Percentiles rank a stretch among this genome's conserved stretches.
phyloP scores from a whole-genome alignment of 37 sponge, comb jelly and placozoan genomes.

The Corticium candelabrum region DNA sequence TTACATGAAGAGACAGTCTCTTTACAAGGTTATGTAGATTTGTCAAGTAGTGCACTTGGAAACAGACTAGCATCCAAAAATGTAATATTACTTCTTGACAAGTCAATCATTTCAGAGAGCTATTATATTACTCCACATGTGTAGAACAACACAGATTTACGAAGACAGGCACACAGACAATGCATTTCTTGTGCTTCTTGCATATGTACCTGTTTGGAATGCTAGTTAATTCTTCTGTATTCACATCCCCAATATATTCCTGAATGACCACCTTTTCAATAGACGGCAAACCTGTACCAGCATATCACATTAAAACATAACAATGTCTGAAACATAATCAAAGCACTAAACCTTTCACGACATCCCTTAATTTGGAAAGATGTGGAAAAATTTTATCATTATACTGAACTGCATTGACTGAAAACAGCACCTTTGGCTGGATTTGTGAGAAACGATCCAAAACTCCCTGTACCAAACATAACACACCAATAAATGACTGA shows the following conservation, averaged over 20 bases:
- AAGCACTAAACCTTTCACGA: conserved; percentile 59
- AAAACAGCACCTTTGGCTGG: conserved; percentile 91
- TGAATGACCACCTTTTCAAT: not conserved
- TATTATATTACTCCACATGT: no score
- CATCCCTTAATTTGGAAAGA: conserved; percentile 65
- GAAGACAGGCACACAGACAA: not conserved
- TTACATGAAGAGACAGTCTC: no score
- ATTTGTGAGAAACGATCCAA: conserved; percentile 87
- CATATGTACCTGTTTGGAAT: not conserved
- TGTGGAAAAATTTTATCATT: conserved; percentile 71
- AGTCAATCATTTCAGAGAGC: no score
- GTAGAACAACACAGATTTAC: no score
- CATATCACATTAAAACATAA: not conserved
- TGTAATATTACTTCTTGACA: no score
- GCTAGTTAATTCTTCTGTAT: not conserved
- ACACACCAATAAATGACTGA: not conserved
- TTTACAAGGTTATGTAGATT: no score
- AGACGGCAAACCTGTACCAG: not conserved
- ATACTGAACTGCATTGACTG: conserved; percentile 95
- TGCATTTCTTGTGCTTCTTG: not conserved
- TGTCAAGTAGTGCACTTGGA: no score
- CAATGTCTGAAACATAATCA: not conserved
- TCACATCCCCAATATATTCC: not conserved
- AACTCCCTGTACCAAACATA: conserved; percentile 59
- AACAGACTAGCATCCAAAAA: no score